These are phyloP conservation scores for Cheiracanthium punctorium DNA, from an alignment of 2,888 invertebrate species.

Conservation along the genomic window DNA sequence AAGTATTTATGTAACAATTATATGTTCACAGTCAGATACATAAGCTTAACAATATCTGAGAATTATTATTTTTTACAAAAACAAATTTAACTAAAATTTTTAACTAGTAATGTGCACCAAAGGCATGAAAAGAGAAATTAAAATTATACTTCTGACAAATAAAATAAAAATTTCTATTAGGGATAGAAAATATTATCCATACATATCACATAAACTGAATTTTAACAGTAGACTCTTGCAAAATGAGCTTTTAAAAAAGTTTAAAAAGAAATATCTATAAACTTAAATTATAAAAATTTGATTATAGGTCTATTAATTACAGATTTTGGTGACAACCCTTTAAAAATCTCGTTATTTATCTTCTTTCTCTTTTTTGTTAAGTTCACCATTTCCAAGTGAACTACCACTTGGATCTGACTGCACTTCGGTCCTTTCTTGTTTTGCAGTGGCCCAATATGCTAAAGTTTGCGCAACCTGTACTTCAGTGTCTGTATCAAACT, in stretches of 20 bases:
- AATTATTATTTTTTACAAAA: neutral
- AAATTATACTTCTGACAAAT: neutral
- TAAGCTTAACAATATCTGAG: neutral
- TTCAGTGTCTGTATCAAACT: conserved; percentile 69
- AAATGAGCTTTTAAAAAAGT: conserved; percentile 4
- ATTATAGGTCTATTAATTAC: conserved; percentile 37
- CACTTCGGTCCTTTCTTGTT: conserved; percentile 59
- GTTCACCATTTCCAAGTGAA: conserved; percentile 61
- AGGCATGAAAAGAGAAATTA: neutral
- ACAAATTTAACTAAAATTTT: neutral
- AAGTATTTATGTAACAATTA: conserved; percentile 9
- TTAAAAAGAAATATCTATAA: conserved; percentile 39
- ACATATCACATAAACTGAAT: neutral
- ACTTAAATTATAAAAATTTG: conserved; percentile 65
- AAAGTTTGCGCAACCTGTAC: conserved; percentile 68
- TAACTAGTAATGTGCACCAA: neutral
- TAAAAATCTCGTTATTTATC: conserved; percentile 15
- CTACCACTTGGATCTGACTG: conserved; percentile 34
- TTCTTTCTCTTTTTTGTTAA: conserved; percentile 39
- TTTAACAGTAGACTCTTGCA: neutral
- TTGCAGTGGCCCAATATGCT: conserved; percentile 67
- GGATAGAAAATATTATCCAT: neutral
- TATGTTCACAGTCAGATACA: neutral
- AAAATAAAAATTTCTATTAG: neutral
- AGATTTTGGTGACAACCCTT: neutral